Evolutionary conservation across 2,888 invertebrate genomes (phyloP).

Genomic region (Mechanitis messenoides): DNA sequence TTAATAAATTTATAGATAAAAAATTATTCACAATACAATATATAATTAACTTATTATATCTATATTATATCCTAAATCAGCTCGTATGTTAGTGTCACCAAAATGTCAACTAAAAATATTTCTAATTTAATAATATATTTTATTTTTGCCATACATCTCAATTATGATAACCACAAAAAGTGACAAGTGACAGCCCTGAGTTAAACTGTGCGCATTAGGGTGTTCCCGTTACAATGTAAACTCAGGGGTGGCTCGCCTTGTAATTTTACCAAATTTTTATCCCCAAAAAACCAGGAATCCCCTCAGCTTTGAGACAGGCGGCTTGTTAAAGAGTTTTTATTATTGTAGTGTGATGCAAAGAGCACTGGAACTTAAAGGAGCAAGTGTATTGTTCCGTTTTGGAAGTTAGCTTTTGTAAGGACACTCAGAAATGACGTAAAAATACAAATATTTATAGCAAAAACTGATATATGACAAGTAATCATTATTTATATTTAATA

Average conservation of each 20-base stretch:
- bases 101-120: too few relatives aligned
- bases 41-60: too few relatives aligned
- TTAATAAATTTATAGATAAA: too few relatives aligned
- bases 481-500: background rate
- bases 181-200: constrained; percentile 49
- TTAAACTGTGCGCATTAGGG: constrained; percentile 71
- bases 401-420: background rate
- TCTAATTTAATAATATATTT: background rate
- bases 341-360: constrained; percentile 33
- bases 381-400: constrained; percentile 4
- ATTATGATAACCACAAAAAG: constrained; percentile 5
- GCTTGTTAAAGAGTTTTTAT: constrained; percentile 54
- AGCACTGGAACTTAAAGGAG: constrained; percentile 4
- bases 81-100: too few relatives aligned
- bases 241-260: constrained; percentile 69
- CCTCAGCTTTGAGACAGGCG: constrained; percentile 47
- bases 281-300: constrained; percentile 49
- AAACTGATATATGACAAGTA: too few relatives aligned
- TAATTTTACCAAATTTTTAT: constrained; percentile 74
- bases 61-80: too few relatives aligned
- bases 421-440: background rate
- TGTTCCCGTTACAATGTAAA: constrained; percentile 74
- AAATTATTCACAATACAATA: too few relatives aligned
- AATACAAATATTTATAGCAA: too few relatives aligned
- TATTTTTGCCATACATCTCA: constrained; percentile 1